A percentile compares a stretch with the other conserved stretches of the same genome.
phyloP scores from a whole-genome alignment of 2,113 vertebrate species.

The Coptodon rendalli region DNA sequence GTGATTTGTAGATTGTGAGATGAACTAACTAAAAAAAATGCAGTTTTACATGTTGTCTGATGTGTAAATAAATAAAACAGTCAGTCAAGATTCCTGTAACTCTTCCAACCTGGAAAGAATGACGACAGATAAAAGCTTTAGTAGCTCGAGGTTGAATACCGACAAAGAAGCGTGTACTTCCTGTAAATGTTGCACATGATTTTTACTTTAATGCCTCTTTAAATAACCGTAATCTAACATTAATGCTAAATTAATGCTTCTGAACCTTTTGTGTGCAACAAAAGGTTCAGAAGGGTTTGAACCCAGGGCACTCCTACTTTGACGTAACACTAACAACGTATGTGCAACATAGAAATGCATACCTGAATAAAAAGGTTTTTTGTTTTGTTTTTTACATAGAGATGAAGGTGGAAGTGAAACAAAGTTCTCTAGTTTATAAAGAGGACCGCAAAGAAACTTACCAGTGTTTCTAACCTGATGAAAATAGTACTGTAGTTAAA shows the following conservation, averaged over 20 bases:
- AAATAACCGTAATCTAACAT: background rate
- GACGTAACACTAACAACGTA: background rate
- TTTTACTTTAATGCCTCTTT: background rate
- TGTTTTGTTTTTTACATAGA: background rate
- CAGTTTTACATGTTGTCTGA: background rate
- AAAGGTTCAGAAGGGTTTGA: background rate
- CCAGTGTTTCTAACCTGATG: background rate
- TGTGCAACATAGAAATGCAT: background rate
- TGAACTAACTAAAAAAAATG: background rate
- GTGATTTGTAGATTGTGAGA: background rate
- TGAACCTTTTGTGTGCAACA: background rate
- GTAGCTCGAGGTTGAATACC: background rate
- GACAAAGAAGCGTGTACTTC: background rate
- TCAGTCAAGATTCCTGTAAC: background rate
- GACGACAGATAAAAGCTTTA: background rate
- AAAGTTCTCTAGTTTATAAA: background rate
- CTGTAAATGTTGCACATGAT: background rate
- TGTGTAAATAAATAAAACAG: background rate
- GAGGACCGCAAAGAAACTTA: background rate
- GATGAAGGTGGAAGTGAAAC: background rate
- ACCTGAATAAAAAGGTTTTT: background rate
- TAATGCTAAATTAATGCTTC: rapidly evolving
- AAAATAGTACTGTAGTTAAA: background rate
- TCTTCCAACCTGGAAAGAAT: background rate
- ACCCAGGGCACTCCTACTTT: background rate